phyloP scores from a whole-genome alignment of 2,113 vertebrate species.

The Ciconia maguari region DNA sequence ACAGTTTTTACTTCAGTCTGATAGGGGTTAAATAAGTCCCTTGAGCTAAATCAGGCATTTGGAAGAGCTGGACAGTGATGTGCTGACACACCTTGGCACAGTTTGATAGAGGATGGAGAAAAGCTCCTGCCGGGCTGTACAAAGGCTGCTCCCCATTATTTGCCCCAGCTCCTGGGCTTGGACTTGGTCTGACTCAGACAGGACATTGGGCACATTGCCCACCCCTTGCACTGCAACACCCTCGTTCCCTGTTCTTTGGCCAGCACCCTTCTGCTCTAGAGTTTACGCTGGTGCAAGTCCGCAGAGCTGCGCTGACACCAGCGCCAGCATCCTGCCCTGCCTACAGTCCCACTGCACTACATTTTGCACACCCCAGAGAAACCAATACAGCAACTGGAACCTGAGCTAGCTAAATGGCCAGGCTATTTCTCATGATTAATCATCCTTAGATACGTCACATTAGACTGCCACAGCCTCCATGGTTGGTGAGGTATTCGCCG shows the following conservation, averaged over 20 bases:
- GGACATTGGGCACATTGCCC: not conserved
- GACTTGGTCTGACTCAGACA: not conserved
- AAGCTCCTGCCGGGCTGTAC: not conserved
- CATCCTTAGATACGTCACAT: not conserved
- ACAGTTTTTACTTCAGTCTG: not conserved
- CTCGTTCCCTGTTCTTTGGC: not conserved
- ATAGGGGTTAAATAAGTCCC: not conserved
- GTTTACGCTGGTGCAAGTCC: not conserved
- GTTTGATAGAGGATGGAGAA: not conserved
- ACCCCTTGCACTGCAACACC: not conserved
- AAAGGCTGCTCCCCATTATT: not conserved
- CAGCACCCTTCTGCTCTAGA: not conserved
- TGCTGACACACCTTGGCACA: not conserved
- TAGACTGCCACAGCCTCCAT: not conserved
- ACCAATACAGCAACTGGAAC: not conserved
- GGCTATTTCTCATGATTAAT: not conserved
- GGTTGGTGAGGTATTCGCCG: not conserved
- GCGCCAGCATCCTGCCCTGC: not conserved
- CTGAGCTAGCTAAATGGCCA: not conserved
- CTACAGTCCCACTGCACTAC: not conserved
- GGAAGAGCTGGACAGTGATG: not conserved
- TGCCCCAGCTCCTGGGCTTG: not conserved
- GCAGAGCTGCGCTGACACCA: not conserved
- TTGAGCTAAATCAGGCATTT: not conserved
- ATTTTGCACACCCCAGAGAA: not conserved